A percentile compares a stretch with the other conserved stretches of the same genome.
phyloP scores from a whole-genome alignment of 2,113 vertebrate species.

The Phyllostomus hastatus region DNA sequence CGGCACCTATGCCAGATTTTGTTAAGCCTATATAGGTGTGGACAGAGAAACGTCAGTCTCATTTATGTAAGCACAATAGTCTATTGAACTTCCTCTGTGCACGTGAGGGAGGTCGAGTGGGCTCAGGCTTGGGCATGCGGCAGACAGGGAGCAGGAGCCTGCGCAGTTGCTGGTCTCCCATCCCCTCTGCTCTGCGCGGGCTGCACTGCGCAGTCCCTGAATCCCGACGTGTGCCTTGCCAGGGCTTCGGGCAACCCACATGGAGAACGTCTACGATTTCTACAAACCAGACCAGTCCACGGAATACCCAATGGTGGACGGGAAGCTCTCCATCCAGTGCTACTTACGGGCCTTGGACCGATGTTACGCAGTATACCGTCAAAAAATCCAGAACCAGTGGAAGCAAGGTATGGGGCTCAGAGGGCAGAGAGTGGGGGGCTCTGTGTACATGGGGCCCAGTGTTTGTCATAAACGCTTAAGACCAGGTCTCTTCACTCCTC shows the following conservation, averaged over 20 bases:
- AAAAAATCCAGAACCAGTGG: slow-evolving; percentile 81
- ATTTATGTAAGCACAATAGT: background rate
- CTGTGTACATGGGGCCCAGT: background rate
- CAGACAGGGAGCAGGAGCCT: background rate
- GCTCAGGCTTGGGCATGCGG: background rate
- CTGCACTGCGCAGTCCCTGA: background rate
- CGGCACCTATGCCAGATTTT: background rate
- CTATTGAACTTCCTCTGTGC: background rate
- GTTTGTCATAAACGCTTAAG: background rate
- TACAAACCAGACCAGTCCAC: slow-evolving; percentile 82
- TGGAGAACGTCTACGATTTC: slow-evolving; percentile 85
- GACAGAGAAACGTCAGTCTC: background rate
- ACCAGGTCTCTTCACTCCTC: background rate
- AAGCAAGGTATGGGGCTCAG: slow-evolving; percentile 74
- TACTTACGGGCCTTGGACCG: slow-evolving; percentile 82
- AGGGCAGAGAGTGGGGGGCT: background rate
- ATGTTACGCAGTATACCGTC: slow-evolving; percentile 78
- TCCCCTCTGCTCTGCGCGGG: background rate
- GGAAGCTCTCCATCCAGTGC: slow-evolving; percentile 84
- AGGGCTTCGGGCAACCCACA: slow-evolving; percentile 86
- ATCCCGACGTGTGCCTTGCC: background rate
- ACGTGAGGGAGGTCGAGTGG: background rate
- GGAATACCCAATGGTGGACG: slow-evolving; percentile 81
- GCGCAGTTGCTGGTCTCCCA: accelerated
- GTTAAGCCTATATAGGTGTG: background rate